phyloP scores from a whole-genome alignment of 2,797 vertebrate species.

The Poeciliopsis presidionis region DNA sequence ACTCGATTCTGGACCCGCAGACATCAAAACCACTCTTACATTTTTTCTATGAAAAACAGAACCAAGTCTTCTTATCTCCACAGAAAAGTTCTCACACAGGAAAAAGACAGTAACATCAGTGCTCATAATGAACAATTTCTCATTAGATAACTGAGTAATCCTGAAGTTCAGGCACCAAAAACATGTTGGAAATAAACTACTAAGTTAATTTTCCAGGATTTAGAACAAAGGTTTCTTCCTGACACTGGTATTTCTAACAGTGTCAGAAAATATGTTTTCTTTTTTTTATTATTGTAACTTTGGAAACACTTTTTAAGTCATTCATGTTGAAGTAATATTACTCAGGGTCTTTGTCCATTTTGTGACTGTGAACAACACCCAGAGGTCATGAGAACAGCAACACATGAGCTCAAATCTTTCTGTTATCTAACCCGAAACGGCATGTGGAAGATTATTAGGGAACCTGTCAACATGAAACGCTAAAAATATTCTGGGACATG shows the following conservation, averaged over 20 bases:
- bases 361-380: neutral
- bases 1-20: neutral
- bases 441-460: conserved; percentile 8
- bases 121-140: neutral
- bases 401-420: conserved; percentile 42
- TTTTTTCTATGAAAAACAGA: neutral
- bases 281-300: neutral
- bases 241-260: neutral
- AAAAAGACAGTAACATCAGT: neutral
- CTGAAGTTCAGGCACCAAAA: neutral
- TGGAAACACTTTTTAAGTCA: neutral
- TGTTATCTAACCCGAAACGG: conserved; percentile 28
- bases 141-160: neutral
- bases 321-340: neutral
- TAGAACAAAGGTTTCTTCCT: neutral
- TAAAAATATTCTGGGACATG: conserved; percentile 14
- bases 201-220: neutral
- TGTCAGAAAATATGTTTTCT: neutral
- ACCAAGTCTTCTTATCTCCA: neutral
- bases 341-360: neutral
- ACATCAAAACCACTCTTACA: neutral
- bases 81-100: neutral
- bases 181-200: neutral
- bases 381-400: conserved; percentile 50
- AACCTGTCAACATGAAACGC: conserved; percentile 27